These are phyloP conservation scores for Tethya wilhelma DNA, from an alignment of 37 sponge, comb jelly and placozoan genomes.

Conservation along the genomic window DNA sequence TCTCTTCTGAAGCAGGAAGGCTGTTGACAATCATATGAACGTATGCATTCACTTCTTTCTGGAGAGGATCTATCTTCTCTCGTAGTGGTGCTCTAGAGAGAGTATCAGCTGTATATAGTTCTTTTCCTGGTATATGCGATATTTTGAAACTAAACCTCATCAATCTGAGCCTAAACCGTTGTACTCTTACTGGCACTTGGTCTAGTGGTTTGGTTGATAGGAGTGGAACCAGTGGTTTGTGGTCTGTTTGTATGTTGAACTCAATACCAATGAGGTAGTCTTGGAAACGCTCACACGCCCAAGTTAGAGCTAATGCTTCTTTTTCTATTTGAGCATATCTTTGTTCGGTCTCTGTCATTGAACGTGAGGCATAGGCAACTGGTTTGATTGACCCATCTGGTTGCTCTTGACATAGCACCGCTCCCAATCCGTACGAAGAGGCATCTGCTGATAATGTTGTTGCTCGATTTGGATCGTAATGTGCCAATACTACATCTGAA, in stretches of 20 bases:
- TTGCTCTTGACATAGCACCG: slow-evolving; percentile 22
- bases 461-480: slow-evolving; percentile 20
- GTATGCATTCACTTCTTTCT: slow-evolving; percentile 13
- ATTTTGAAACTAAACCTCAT: slow-evolving; percentile 25
- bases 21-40: slow-evolving; percentile 6
- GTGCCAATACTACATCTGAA: slow-evolving; percentile 7
- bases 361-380: slow-evolving; percentile 43
- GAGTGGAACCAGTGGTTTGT: slow-evolving; percentile 65
- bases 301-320: slow-evolving; percentile 44
- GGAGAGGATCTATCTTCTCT: neutral
- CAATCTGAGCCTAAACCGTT: slow-evolving; percentile 32
- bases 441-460: slow-evolving; percentile 33
- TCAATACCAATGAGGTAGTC: slow-evolving; percentile 18
- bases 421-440: slow-evolving; percentile 28
- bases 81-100: slow-evolving; percentile 27
- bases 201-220: slow-evolving; percentile 50
- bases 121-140: slow-evolving; percentile 31
- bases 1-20: slow-evolving; percentile 25
- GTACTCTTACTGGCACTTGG: slow-evolving; percentile 48
- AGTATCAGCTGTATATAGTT: slow-evolving; percentile 34
- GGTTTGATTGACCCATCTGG: slow-evolving; percentile 26
- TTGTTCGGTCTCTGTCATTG: slow-evolving; percentile 25
- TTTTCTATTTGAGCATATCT: slow-evolving; percentile 61
- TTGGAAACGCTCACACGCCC: slow-evolving; percentile 36
- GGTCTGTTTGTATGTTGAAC: slow-evolving; percentile 53